A percentile compares a stretch with the other conserved stretches of the same genome.
These are phyloP conservation scores for Caenorhabditis virilis DNA, from an alignment of 2,888 invertebrate genomes.

Conservation along the genomic window DNA sequence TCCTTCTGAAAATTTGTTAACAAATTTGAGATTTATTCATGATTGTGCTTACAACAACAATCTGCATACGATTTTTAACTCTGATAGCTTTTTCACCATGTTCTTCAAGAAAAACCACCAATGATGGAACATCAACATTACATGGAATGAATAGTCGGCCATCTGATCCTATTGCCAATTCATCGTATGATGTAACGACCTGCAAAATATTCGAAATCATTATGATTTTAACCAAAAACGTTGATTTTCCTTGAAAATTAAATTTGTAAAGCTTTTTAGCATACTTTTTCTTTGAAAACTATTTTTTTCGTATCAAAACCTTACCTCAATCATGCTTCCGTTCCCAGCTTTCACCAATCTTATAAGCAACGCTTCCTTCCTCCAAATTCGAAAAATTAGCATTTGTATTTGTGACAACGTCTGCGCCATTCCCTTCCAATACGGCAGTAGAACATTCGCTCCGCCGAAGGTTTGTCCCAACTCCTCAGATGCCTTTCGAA, in stretches of 20 bases:
- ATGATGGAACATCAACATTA: slow-evolving; percentile 59
- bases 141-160: slow-evolving; percentile 65
- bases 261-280: no score
- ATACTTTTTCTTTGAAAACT: no score
- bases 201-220: no score
- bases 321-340: slow-evolving; percentile 42
- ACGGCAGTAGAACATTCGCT: slow-evolving; percentile 39
- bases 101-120: slow-evolving; percentile 55
- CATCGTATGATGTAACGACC: slow-evolving; percentile 59
- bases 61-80: slow-evolving; percentile 39
- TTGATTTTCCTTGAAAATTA: no score
- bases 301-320: no score
- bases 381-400: no score
- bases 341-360: slow-evolving; percentile 25
- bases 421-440: slow-evolving; percentile 46
- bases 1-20: slow-evolving; percentile 35
- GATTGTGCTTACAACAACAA: slow-evolving; percentile 17
- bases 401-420: slow-evolving; percentile 46
- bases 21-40: background rate
- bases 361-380: slow-evolving; percentile 32
- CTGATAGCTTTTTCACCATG: slow-evolving; percentile 31
- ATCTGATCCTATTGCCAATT: slow-evolving; percentile 56
- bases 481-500: slow-evolving; percentile 43
- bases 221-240: no score
- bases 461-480: slow-evolving; percentile 55